These are phyloP conservation scores for Lophius piscatorius DNA, from an alignment of 2,113 vertebrate genomes.

Conservation along the genomic window DNA sequence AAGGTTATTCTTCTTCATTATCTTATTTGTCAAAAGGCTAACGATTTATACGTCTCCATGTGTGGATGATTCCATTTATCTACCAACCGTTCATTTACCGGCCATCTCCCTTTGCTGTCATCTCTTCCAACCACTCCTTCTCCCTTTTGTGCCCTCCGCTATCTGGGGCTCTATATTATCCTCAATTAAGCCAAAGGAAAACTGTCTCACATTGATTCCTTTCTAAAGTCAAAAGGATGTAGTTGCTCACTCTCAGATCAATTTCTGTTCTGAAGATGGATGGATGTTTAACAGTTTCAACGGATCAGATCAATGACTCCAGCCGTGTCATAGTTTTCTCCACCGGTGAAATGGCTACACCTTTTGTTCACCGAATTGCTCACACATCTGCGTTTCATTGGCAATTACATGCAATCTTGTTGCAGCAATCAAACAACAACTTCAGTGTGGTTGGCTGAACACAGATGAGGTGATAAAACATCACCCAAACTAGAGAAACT, in stretches of 20 bases:
- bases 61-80: constrained; percentile 34
- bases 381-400: constrained; percentile 45
- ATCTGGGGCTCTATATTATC: constrained; percentile 18
- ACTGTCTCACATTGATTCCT: constrained; percentile 52
- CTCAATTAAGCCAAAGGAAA: constrained; percentile 43
- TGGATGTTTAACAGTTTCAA: constrained; percentile 35
- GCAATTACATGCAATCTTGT: constrained; percentile 49
- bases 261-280: constrained; percentile 41
- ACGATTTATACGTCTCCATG: constrained; percentile 34
- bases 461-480: constrained; percentile 71
- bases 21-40: constrained; percentile 51
- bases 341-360: background rate
- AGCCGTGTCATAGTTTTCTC: constrained; percentile 6
- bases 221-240: constrained; percentile 38
- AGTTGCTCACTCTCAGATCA: constrained; percentile 32
- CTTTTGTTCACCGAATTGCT: constrained; percentile 26
- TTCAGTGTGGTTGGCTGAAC: constrained; percentile 54
- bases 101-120: constrained; percentile 15
- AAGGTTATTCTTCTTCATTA: constrained; percentile 51
- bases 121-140: constrained; percentile 9
- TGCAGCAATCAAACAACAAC: constrained; percentile 62
- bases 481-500: constrained; percentile 42
- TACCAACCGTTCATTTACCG: constrained; percentile 27
- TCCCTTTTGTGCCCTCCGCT: background rate
- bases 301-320: constrained; percentile 22